phyloP scores from a whole-genome alignment of 2,797 vertebrate species.

The Psittacula derbiana region DNA sequence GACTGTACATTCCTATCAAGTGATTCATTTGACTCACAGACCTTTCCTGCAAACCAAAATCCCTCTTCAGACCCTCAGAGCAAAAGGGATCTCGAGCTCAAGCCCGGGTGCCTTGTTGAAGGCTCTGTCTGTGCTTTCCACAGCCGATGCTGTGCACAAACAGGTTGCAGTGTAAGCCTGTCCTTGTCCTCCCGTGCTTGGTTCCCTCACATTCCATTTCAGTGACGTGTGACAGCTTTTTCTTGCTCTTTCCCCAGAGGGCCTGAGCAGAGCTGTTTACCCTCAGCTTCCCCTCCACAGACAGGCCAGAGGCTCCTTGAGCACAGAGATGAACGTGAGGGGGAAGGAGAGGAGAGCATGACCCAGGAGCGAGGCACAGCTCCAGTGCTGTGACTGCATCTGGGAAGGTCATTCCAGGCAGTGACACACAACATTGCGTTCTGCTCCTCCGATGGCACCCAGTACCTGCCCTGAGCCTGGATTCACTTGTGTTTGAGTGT shows the following conservation, averaged over 20 bases:
- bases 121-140: neutral
- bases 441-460: neutral
- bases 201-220: slow-evolving; percentile 39
- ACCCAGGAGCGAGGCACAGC: neutral
- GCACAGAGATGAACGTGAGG: neutral
- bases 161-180: neutral
- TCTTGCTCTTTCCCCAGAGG: slow-evolving; percentile 5
- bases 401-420: neutral
- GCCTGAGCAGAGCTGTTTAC: slow-evolving; percentile 27
- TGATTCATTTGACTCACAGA: slow-evolving; percentile 69
- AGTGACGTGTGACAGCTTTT: slow-evolving; percentile 12
- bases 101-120: neutral
- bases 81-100: neutral
- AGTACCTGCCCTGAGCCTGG: neutral
- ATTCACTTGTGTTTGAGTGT: neutral
- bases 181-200: neutral
- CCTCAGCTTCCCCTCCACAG: neutral
- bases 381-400: neutral
- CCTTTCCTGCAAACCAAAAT: slow-evolving; percentile 31
- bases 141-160: neutral
- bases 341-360: neutral
- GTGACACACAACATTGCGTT: rapidly evolving
- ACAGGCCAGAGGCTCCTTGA: neutral
- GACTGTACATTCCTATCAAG: slow-evolving; percentile 63
- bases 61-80: slow-evolving; percentile 23